A percentile compares a stretch with the other conserved stretches of the same genome.
Evolutionary conservation across 2,797 vertebrate species (phyloP).

Genomic region (Gadopsis marmoratus): DNA sequence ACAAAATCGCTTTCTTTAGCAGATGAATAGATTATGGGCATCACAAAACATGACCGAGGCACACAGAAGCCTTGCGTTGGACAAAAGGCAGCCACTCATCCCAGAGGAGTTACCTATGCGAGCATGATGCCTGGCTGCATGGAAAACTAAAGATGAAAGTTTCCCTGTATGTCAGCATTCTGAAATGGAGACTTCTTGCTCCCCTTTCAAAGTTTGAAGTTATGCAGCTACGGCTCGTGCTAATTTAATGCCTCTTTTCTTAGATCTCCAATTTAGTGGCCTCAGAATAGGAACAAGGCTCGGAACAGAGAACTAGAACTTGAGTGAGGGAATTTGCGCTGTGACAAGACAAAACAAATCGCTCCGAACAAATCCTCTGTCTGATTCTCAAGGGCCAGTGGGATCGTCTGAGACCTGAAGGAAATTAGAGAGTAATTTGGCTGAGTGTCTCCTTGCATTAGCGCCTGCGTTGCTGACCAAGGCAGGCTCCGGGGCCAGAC

Average conservation of each 20-base stretch:
- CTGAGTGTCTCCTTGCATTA: constrained; percentile 78
- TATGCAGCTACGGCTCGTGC: constrained; percentile 12
- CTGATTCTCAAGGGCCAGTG: constrained; percentile 79
- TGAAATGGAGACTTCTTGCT: neutral
- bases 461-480: constrained; percentile 64
- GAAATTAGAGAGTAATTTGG: constrained; percentile 79
- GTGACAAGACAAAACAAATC: constrained; percentile 81
- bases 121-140: neutral
- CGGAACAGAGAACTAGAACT: constrained; percentile 77
- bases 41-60: constrained; percentile 33
- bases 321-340: constrained; percentile 68
- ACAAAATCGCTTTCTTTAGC: constrained; percentile 38
- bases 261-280: constrained; percentile 66
- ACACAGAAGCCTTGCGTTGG: neutral
- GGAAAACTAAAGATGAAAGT: constrained; percentile 9
- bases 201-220: constrained; percentile 1
- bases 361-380: constrained; percentile 78
- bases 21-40: constrained; percentile 60
- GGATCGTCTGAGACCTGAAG: constrained; percentile 72
- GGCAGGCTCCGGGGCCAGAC: constrained; percentile 75
- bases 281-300: neutral
- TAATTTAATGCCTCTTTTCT: constrained; percentile 43
- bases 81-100: constrained; percentile 3
- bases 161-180: neutral
- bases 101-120: neutral